phyloP scores from a whole-genome alignment of 2,888 invertebrate species.

The Chrysotoxum bicinctum region DNA sequence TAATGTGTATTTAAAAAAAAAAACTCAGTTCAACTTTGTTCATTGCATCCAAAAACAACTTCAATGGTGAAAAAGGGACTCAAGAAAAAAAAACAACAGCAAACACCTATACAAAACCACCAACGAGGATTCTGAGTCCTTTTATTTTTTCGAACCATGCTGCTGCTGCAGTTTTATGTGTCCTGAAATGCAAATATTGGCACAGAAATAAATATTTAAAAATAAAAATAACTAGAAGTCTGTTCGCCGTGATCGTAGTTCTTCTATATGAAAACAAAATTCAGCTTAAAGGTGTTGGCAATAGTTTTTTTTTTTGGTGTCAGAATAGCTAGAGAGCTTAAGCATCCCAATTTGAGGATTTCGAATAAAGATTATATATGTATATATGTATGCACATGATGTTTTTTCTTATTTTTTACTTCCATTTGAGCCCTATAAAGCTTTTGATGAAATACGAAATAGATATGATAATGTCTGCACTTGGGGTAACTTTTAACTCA shows the following conservation, averaged over 20 bases:
- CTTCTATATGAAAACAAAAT: neutral
- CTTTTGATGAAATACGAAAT: conserved; percentile 59
- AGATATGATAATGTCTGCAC: neutral
- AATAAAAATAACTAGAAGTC: conserved; percentile 27
- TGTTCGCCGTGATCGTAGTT: neutral
- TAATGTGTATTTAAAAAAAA: neutral
- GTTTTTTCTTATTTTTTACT: too few species aligned
- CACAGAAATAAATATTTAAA: conserved; percentile 26
- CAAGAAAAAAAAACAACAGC: neutral
- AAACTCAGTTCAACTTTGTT: neutral
- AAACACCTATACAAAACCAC: conserved; percentile 35
- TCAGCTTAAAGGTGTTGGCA: neutral
- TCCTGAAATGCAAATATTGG: conserved; percentile 40
- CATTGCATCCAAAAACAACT: neutral
- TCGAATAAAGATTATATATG: neutral
- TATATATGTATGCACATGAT: neutral
- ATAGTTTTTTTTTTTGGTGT: neutral
- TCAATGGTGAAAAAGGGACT: neutral
- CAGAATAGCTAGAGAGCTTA: neutral
- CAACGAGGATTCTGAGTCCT: conserved; percentile 20
- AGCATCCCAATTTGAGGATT: neutral
- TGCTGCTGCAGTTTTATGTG: conserved; percentile 23
- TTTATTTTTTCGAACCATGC: neutral
- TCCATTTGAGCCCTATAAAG: too few species aligned
- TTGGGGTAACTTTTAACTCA: too few species aligned